These are phyloP conservation scores for Cheilosia soror DNA, from an alignment of 2,888 invertebrate species.

Conservation along the genomic window DNA sequence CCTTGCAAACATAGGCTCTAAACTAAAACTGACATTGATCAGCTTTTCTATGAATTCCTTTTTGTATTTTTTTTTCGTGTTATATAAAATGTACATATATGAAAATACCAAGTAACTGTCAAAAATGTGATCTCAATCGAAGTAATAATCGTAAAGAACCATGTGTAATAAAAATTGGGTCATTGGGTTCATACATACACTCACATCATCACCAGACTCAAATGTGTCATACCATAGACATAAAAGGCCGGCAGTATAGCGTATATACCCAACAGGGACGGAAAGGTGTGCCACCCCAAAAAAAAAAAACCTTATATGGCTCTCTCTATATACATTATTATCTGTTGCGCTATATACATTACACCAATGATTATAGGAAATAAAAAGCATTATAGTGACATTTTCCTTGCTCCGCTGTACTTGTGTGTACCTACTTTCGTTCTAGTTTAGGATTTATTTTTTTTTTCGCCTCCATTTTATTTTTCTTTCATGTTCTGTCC, in stretches of 20 bases:
- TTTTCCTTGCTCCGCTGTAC: conserved; percentile 32
- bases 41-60: conserved; percentile 12
- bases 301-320: conserved; percentile 3
- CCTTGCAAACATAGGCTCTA: no score
- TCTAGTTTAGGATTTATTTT: conserved; percentile 45
- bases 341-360: conserved; percentile 48
- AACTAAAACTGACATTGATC: no score
- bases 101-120: conserved; percentile 22
- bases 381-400: conserved; percentile 30
- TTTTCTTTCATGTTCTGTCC: conserved; percentile 5
- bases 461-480: background rate
- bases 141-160: conserved; percentile 31
- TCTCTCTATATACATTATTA: conserved; percentile 8
- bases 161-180: conserved; percentile 56
- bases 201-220: conserved; percentile 54
- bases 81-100: no score
- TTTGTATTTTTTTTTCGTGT: background rate
- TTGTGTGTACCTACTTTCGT: conserved; percentile 40
- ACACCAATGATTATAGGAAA: conserved; percentile 29
- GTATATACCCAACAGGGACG: conserved; percentile 32
- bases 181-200: conserved; percentile 46
- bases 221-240: conserved; percentile 60
- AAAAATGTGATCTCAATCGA: conserved; percentile 50
- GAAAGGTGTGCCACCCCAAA: conserved; percentile 50
- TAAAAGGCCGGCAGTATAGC: conserved; percentile 40